A percentile compares a stretch with the other conserved stretches of the same genome.
Evolutionary conservation across 2,888 invertebrate genomes (phyloP).

Genomic region (Aethes cnicana): DNA sequence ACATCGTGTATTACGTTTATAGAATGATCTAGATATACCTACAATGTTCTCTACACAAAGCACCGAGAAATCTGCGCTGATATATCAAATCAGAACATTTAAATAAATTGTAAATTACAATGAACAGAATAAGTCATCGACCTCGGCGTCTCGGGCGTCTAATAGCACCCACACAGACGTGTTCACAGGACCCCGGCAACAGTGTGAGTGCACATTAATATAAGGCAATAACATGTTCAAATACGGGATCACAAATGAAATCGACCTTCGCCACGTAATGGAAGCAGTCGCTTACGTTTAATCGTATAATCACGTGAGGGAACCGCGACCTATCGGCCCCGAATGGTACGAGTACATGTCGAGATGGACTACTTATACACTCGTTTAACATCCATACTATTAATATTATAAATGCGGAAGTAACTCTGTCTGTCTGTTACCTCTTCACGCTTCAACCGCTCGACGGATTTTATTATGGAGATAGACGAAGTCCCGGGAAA

Average conservation of each 20-base stretch:
- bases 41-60: constrained; percentile 32
- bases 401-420: no score
- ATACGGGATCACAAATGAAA: constrained; percentile 68
- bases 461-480: no score
- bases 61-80: constrained; percentile 55
- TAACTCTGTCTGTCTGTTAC: no score
- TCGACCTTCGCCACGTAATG: constrained; percentile 61
- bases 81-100: constrained; percentile 72
- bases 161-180: constrained; percentile 52
- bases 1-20: not conserved
- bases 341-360: not conserved
- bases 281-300: constrained; percentile 41
- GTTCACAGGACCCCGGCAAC: constrained; percentile 40
- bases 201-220: constrained; percentile 40
- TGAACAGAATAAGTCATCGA: constrained; percentile 69
- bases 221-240: constrained; percentile 50
- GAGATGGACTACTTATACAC: no score
- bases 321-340: constrained; percentile 32
- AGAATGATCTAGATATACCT: not conserved
- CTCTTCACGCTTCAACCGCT: no score
- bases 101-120: constrained; percentile 78
- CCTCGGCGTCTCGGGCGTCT: constrained; percentile 56
- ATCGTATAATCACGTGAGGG: constrained; percentile 40
- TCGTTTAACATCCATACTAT: no score
- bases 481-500: no score